Conservation (phyloP, 2,888 invertebrate species). For the Thecocarcelia acutangulata region DNA sequence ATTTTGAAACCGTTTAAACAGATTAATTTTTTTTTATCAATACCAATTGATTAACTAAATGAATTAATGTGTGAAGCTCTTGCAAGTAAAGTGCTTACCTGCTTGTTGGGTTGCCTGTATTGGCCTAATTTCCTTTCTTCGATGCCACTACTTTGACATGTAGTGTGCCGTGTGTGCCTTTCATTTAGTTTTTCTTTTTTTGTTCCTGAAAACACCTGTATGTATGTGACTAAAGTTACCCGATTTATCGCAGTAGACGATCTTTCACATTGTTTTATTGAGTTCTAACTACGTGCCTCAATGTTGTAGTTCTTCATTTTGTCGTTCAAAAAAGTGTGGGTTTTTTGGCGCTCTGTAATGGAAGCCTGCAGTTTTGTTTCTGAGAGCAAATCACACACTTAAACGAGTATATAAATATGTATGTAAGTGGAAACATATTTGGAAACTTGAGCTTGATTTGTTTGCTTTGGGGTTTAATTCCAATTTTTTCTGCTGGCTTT, state of each 20-base stretch:
- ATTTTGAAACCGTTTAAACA: not conserved
- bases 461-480: slow-evolving; percentile 15
- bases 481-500: not conserved
- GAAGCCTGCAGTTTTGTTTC: not conserved
- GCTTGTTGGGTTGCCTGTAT: not conserved
- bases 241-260: slow-evolving; percentile 7
- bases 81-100: not conserved
- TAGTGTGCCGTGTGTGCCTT: too few relatives aligned
- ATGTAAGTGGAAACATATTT: not conserved
- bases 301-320: not conserved
- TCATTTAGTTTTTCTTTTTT: not conserved
- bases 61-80: not conserved
- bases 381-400: not conserved
- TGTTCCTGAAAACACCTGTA: not conserved
- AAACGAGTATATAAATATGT: not conserved
- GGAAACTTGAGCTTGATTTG: slow-evolving; percentile 25
- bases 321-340: slow-evolving; percentile 5
- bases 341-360: not conserved
- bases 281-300: not conserved
- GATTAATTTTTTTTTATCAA: not conserved
- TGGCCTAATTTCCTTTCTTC: slow-evolving; percentile 12
- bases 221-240: slow-evolving; percentile 8
- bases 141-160: not conserved
- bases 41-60: not conserved
- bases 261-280: slow-evolving; percentile 15